phyloP scores from a whole-genome alignment of 1,140 invertebrate genomes.

The Coptotermes formosanus region DNA sequence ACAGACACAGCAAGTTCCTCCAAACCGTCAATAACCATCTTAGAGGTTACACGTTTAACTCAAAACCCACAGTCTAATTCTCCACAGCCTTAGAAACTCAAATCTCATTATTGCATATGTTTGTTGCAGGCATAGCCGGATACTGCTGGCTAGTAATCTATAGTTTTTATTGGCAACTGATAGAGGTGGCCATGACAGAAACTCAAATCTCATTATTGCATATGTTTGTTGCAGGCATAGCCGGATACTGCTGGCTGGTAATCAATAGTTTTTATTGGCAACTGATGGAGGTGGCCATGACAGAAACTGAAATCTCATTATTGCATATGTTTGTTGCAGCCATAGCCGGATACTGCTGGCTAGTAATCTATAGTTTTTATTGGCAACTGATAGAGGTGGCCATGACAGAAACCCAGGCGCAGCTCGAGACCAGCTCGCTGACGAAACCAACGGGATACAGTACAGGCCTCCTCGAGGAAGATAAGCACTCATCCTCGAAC shows the following conservation, averaged over 20 bases:
- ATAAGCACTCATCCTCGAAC: background rate
- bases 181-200: constrained; percentile 4
- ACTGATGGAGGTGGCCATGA: constrained; percentile 1
- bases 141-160: background rate
- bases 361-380: background rate
- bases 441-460: background rate
- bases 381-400: constrained; percentile 11
- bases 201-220: background rate
- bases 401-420: background rate
- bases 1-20: no score
- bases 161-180: background rate
- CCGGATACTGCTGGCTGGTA: background rate
- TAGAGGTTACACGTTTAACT: no score
- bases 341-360: background rate
- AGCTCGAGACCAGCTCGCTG: background rate
- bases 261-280: background rate
- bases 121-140: background rate
- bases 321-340: background rate
- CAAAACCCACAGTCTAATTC: no score
- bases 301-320: background rate
- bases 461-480: background rate
- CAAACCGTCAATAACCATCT: no score
- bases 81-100: no score
- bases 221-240: background rate
- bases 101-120: background rate